phyloP scores from a whole-genome alignment of 1,140 invertebrate species.

The Anoplolepis gracilipes region DNA sequence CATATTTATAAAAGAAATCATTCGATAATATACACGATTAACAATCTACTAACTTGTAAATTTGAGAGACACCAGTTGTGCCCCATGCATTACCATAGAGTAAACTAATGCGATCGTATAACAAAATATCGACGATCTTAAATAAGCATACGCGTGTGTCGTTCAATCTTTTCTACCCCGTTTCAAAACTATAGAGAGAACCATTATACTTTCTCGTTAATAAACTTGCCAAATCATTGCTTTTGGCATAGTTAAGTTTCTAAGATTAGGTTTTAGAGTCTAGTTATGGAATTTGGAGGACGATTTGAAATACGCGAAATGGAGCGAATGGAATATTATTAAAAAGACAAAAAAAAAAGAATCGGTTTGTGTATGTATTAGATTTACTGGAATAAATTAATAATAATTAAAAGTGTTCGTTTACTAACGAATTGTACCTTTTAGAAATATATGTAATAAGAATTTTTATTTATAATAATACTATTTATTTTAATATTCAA shows the following conservation, averaged over 20 bases:
- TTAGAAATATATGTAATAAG: not conserved
- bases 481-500: constrained; percentile 4
- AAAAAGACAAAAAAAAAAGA: constrained; percentile 58
- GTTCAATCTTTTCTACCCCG: constrained; percentile 69
- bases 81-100: constrained; percentile 72
- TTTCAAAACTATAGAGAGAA: constrained; percentile 16
- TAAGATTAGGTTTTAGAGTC: constrained; percentile 62
- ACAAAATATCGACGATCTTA: constrained; percentile 42
- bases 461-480: not conserved
- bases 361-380: constrained; percentile 73
- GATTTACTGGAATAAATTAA: constrained; percentile 72
- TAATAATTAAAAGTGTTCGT: constrained; percentile 63
- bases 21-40: constrained; percentile 6
- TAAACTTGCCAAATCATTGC: constrained; percentile 63
- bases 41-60: constrained; percentile 40
- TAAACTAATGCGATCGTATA: constrained; percentile 51
- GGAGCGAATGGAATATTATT: constrained; percentile 48
- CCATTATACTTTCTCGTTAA: constrained; percentile 64
- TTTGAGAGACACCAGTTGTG: constrained; percentile 5
- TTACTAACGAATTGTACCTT: not conserved
- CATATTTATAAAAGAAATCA: constrained; percentile 42
- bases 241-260: constrained; percentile 65
- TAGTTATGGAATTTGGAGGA: constrained; percentile 67
- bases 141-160: constrained; percentile 48
- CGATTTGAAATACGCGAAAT: constrained; percentile 12